phyloP scores from a whole-genome alignment of 2,113 vertebrate genomes.

The Halichoerus grypus region DNA sequence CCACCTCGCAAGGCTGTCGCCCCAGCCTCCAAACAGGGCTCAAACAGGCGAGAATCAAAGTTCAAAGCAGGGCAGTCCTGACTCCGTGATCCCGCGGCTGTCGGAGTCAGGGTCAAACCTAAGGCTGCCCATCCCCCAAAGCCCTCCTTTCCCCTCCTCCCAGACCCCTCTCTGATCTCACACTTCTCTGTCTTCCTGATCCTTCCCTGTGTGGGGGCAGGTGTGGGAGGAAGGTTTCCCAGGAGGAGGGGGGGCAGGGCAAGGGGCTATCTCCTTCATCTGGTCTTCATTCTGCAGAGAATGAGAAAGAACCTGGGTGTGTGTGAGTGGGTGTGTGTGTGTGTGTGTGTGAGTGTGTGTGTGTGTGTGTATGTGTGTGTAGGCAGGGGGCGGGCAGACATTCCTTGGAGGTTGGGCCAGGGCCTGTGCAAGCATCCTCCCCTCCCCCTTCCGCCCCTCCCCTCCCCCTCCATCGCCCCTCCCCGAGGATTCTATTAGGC shows the following conservation, averaged over 20 bases:
- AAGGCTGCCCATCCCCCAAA: neutral
- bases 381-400: neutral
- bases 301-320: slow-evolving; percentile 38
- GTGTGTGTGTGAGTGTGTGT: neutral
- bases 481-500: slow-evolving; percentile 72
- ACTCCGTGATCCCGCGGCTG: neutral
- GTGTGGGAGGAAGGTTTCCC: neutral
- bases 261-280: slow-evolving; percentile 36
- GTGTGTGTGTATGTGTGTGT: neutral
- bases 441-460: slow-evolving; percentile 29
- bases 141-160: neutral
- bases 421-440: neutral
- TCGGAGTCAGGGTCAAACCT: neutral
- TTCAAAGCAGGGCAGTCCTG: neutral
- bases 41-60: neutral
- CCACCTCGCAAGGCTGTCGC: neutral
- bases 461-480: neutral
- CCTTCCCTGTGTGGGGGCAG: neutral
- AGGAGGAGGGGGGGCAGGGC: neutral
- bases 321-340: neutral
- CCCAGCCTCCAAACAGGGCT: neutral
- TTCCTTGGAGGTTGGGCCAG: slow-evolving; percentile 13
- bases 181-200: neutral
- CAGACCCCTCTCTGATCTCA: neutral
- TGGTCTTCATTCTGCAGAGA: neutral